phyloP scores from a whole-genome alignment of 2,888 invertebrate genomes.

The Danaus chrysippus region DNA sequence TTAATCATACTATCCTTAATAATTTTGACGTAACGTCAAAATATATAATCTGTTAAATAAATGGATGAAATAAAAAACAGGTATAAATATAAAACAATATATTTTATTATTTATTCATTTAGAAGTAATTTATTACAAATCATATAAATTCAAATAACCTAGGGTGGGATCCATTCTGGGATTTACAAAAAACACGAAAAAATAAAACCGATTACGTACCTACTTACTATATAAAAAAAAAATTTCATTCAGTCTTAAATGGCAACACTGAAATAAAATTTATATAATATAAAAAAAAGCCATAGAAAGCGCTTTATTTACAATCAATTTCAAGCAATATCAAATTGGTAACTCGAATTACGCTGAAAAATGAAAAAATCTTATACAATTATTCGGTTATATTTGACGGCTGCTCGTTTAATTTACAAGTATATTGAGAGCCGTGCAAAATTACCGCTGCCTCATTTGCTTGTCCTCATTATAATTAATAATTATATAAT shows the following conservation, averaged over 20 bases:
- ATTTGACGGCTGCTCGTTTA: constrained; percentile 67
- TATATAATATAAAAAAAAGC: constrained; percentile 36
- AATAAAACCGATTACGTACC: constrained; percentile 30
- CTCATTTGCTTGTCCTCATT: constrained; percentile 77
- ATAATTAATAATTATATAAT: constrained; percentile 41
- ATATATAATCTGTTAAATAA: background rate
- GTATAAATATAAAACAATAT: constrained; percentile 48
- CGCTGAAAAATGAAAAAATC: constrained; percentile 61
- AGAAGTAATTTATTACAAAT: constrained; percentile 49
- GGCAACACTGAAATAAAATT: constrained; percentile 57
- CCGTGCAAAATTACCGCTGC: constrained; percentile 71
- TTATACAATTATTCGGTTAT: constrained; percentile 48
- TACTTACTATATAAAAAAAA: constrained; percentile 32
- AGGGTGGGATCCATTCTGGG: constrained; percentile 66
- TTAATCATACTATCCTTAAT: too few species aligned
- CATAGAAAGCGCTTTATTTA: constrained; percentile 56
- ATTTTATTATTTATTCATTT: constrained; percentile 61
- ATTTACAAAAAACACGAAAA: constrained; percentile 36
- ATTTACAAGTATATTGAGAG: constrained; percentile 67
- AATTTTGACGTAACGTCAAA: too few species aligned
- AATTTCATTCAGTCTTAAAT: constrained; percentile 58
- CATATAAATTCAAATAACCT: constrained; percentile 45
- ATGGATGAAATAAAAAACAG: constrained; percentile 17
- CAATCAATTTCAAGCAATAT: constrained; percentile 54
- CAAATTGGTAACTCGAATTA: constrained; percentile 73